phyloP scores from a whole-genome alignment of 2,888 invertebrate species.

The Empis livida region DNA sequence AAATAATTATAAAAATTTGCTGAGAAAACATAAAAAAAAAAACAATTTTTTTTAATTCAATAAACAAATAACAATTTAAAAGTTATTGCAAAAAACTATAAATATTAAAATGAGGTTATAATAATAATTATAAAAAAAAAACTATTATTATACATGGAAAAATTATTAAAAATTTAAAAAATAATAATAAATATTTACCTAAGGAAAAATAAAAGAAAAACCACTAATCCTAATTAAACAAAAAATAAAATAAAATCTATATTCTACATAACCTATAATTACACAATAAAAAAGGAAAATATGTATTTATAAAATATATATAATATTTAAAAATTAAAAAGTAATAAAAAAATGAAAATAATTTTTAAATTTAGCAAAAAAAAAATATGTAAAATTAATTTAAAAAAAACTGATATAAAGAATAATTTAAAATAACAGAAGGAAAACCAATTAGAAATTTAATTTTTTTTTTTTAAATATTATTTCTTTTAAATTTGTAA shows the following conservation, averaged over 20 bases:
- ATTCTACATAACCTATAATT: conserved; percentile 10
- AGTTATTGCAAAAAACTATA: neutral
- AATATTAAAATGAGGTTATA: conserved; percentile 5
- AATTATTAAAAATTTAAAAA: too few relatives aligned
- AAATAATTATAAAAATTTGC: too few relatives aligned
- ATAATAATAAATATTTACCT: too few relatives aligned
- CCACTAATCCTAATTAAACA: too few relatives aligned
- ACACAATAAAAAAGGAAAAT: conserved; percentile 5
- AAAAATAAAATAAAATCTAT: too few relatives aligned
- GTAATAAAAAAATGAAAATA: neutral
- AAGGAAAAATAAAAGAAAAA: too few relatives aligned
- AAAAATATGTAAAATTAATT: neutral
- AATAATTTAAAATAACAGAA: neutral
- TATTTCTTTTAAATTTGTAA: too few relatives aligned
- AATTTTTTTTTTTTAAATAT: too few relatives aligned
- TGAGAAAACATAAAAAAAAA: too few relatives aligned
- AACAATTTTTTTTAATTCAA: too few relatives aligned
- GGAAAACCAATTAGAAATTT: too few relatives aligned
- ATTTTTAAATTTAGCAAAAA: neutral
- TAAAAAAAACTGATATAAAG: neutral
- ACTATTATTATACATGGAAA: neutral
- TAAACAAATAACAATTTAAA: too few relatives aligned
- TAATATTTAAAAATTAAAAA: neutral
- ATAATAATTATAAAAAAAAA: conserved; percentile 6
- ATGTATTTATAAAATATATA: neutral